These are phyloP conservation scores for Thysanoteuthis rhombus DNA, from an alignment of 2,888 invertebrate species.

Conservation along the genomic window DNA sequence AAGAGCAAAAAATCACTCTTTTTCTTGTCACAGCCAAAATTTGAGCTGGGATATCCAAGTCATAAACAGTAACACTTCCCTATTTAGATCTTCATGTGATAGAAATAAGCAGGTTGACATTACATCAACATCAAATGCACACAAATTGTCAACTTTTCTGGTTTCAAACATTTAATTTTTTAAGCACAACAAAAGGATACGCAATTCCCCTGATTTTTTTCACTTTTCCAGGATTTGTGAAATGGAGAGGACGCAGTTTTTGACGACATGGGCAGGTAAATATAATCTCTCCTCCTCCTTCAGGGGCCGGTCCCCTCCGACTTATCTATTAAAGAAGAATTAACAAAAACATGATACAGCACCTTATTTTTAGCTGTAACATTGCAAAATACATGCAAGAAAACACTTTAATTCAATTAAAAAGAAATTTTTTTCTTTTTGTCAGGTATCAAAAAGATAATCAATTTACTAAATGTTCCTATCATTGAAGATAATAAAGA, in stretches of 20 bases:
- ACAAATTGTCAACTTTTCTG: too few relatives aligned
- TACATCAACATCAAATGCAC: too few relatives aligned
- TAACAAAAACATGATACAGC: background rate
- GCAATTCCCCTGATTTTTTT: slow-evolving; percentile 92
- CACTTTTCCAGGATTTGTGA: slow-evolving; percentile 83
- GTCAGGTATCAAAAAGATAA: too few relatives aligned
- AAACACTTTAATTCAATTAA: background rate
- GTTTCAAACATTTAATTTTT: background rate
- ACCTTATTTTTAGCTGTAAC: background rate
- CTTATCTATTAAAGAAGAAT: slow-evolving; percentile 38
- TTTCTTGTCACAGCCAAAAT: too few relatives aligned
- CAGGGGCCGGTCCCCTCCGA: slow-evolving; percentile 79
- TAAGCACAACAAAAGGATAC: slow-evolving; percentile 68
- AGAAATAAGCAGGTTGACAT: background rate
- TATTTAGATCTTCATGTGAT: too few relatives aligned
- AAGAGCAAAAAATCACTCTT: too few relatives aligned
- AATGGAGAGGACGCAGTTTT: slow-evolving; percentile 79
- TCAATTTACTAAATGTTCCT: too few relatives aligned
- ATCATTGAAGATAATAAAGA: too few relatives aligned
- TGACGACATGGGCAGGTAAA: slow-evolving; percentile 90
- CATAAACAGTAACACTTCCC: too few relatives aligned
- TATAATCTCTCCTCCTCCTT: slow-evolving; percentile 90
- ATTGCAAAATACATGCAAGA: background rate
- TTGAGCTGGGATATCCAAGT: too few relatives aligned
- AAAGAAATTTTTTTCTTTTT: too few relatives aligned